Evolutionary conservation across 2,888 invertebrate species (phyloP), one percentile per base, ranked within the genome.

Genomic region (Deilephila porcellus): DNA sequence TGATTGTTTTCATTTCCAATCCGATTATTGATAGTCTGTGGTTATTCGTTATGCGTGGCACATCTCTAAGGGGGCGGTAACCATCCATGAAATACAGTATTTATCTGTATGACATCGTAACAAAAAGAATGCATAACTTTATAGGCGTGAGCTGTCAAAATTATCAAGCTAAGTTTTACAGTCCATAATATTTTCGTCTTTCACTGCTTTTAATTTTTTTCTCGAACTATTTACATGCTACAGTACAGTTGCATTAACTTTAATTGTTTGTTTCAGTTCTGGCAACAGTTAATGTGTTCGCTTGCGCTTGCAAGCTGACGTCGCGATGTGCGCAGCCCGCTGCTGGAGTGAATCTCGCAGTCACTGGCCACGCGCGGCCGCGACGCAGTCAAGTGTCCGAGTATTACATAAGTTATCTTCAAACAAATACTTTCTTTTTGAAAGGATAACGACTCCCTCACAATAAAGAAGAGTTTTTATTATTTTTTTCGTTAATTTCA

Each of bases 221-320:
- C 32, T 32, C 32, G 1, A 32, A 32, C 32, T 32, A 32, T 32
- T 1, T 32, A 32, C 5, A 32, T 32, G 5, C 5, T 32, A 3
- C 4, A 32, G 32, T 37, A 11, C 6, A 3, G 3, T 34, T n/a
- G 7, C 20, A 45, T 25, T 67, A 52, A 20, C 20, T 25, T 45
- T 6, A 17, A 32, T 11, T 7, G 25, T 1, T 67, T 45, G 25
- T 64, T 67, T 19, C 67, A 73, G 72, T 34, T 73, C 37, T 25
- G 56, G 71, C 62, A 34, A 63, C 71, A 70, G 53, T 72, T 32
- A 70, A 71, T 74, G 63, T 70, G 76, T 76, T 63, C 73, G 76
- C 80, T 76, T 45, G 78, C 76, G 62, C 56, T 73, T 74, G 19
- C 76, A 25, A 77, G 80, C 75, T 76, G 77, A 72, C 71, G 70